These are phyloP conservation scores for Drosophila albomicans DNA, from an alignment of 1,140 invertebrate genomes.

Conservation along the genomic window DNA sequence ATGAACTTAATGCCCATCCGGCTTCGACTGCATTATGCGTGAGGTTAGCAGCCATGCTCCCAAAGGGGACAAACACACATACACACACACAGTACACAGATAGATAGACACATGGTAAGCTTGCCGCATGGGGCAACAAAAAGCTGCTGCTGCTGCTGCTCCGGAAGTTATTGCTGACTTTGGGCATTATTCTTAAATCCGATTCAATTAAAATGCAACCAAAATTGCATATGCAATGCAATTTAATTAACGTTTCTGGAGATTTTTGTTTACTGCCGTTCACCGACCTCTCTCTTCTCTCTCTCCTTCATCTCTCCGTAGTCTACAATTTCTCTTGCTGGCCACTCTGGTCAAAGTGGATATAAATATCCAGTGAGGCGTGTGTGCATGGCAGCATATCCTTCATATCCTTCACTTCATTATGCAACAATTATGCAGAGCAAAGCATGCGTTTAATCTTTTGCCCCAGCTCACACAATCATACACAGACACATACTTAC, in stretches of 20 bases:
- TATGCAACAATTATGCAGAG: slow-evolving; percentile 83
- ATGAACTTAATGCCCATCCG: slow-evolving; percentile 65
- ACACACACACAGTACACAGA: not conserved
- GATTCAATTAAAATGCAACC: slow-evolving; percentile 81
- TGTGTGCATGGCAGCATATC: slow-evolving; percentile 65
- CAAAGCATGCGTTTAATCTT: slow-evolving; percentile 83
- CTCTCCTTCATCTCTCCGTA: no score
- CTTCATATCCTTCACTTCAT: slow-evolving; percentile 83
- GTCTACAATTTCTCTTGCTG: no score
- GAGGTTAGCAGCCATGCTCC: slow-evolving; percentile 15
- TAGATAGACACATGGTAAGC: not conserved
- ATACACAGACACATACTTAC: not conserved
- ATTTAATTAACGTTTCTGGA: slow-evolving; percentile 81
- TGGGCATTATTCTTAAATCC: slow-evolving; percentile 81
- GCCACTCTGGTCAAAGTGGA: slow-evolving; percentile 48
- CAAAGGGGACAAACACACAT: slow-evolving; percentile 21
- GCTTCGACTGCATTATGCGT: slow-evolving; percentile 68
- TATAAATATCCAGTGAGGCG: slow-evolving; percentile 72
- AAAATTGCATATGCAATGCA: slow-evolving; percentile 80
- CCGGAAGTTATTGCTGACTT: slow-evolving; percentile 63
- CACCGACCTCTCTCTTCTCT: not conserved
- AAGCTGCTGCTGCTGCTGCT: slow-evolving; percentile 1
- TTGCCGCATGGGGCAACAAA: slow-evolving; percentile 24
- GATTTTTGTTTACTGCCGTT: slow-evolving; percentile 62
- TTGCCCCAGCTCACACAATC: slow-evolving; percentile 50